Evolutionary conservation across 2,113 vertebrate species (phyloP), one percentile per base, ranked within the genome.

Genomic region (Chascanopsetta lugubris): DNA sequence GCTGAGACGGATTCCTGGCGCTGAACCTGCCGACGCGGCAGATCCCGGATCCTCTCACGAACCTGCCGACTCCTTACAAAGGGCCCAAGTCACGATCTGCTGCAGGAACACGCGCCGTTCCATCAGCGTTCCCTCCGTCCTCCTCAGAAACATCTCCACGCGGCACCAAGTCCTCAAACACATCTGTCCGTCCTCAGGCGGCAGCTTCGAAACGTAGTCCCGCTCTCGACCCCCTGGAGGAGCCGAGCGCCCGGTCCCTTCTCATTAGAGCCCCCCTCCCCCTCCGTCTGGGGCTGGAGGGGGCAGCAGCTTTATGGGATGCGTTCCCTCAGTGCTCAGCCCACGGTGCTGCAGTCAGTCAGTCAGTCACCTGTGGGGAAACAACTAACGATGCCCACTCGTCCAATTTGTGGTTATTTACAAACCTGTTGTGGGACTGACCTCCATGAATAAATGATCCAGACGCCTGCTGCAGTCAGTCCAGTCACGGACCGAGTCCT

Each of bases 221-320:
- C 20, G 43, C 51, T 36, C 62, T 12, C 24, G n/a, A 34, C 32
- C 50, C 47, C 29, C 36, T 26, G 69, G 36, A 58, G 66, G 58
- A 80, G 49, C 64, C 49, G 47, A 72, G 68, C 53, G 61, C 51
- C 72, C 78, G 86, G 79, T 77, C 72, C 51, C 53, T 56, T 61
- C 73, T 90, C 90, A 91, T 88, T 88, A 90, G 70, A 87, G 75
- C 72, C 64, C 80, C 80, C 59, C 64, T 81, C 80, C 59, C 69
- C 61, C 59, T 42, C 57, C 47, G 71, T 72, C 82, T 69, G 75
- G 60, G 46, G 56, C 68, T 62, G 77, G 13, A 64, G 62, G n/a
- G n/a, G n/a, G n/a, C n/a, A 66, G 72, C 50, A 70, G 68, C 59
- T 85, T 87, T 85, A 87, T 58, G 54, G 72, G 82, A 73, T 54